These are phyloP conservation scores for Geophilus truncorum DNA, from an alignment of 2,888 invertebrate genomes.

Conservation along the genomic window DNA sequence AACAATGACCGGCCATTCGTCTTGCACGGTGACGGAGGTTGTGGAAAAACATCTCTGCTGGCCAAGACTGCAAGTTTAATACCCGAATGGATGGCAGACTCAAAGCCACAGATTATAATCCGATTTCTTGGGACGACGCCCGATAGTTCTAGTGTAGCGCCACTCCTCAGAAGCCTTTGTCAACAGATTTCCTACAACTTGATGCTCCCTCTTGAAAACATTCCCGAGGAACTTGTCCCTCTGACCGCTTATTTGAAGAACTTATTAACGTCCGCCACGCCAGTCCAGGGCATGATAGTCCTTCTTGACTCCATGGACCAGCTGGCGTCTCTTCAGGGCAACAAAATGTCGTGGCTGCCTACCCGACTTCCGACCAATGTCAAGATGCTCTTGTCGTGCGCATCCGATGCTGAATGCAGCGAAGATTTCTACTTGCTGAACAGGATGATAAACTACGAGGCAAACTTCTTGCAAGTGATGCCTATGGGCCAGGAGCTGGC, in stretches of 20 bases:
- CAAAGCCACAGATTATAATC: constrained; percentile 77
- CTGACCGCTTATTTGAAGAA: constrained; percentile 94
- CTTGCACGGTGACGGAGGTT: constrained; percentile 91
- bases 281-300: constrained; percentile 78
- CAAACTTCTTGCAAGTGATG: constrained; percentile 78
- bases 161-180: constrained; percentile 89
- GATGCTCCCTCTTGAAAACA: constrained; percentile 83
- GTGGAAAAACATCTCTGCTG: constrained; percentile 93
- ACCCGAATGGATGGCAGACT: constrained; percentile 57
- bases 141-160: constrained; percentile 89
- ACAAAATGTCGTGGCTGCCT: constrained; percentile 94
- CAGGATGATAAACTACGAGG: constrained; percentile 81
- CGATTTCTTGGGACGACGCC: constrained; percentile 95
- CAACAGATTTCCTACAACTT: constrained; percentile 92
- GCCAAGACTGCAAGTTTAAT: constrained; percentile 80
- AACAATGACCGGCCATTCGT: constrained; percentile 78
- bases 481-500: constrained; percentile 84
- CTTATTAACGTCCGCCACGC: constrained; percentile 72
- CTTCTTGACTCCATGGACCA: constrained; percentile 97
- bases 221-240: constrained; percentile 83
- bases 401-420: constrained; percentile 71
- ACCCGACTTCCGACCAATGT: constrained; percentile 81
- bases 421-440: constrained; percentile 78
- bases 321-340: constrained; percentile 87
- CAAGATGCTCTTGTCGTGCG: constrained; percentile 57